Base-by-base conservation (phyloP, 35 echinoderm and acorn worm genomes). In the Diadema setosum region DNA sequence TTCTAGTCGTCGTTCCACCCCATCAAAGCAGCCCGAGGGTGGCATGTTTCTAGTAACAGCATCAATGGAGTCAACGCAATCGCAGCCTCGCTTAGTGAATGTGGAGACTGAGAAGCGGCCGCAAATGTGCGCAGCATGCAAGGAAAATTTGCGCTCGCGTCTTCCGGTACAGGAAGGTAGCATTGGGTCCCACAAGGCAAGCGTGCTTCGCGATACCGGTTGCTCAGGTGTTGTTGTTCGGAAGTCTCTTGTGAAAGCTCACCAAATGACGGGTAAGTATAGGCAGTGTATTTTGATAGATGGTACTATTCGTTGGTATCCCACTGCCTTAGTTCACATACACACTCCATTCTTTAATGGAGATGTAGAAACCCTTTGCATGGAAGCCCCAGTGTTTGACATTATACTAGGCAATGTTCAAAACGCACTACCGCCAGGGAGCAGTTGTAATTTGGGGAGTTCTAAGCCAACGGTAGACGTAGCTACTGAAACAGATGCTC, bases 311-410 rank as follows among this genome's bases (percentile, higher is more conserved):
- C 26, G 88, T 39, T 36, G 57, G 45, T 43, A 46, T 46, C 58
- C 82, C 43, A 45, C 86, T 34, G 93, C 93, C 24, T 37, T 39
- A 27, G 43, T 95, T 20, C 33, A 23, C 9, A 45, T 91, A 27
- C 61, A 95, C 36, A 87, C 88, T 25, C 88, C 93, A 2, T 95
- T 64, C 58, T 95, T 73, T 69, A 58, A 52, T 6, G 93, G 93
- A n/a, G 40, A 45, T 5, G 83, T 91, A 16, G 59, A 58, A n/a
- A 88, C 93, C 33, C 12, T 90, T 20, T 90, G 88, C 26, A 95
- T 95, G 93, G 73, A 67, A 17, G 45, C 63, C 11, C 83, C 84
- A 5, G 17, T 91, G 39, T 90, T 85, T 83, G 93, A 90, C 75
- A 45, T 95, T 32, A 73, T 87, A 33, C 24, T 87, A 20, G 84